These are phyloP conservation scores for Pyrrhura leucotis DNA, from an alignment of 2,797 vertebrate genomes.

Conservation along the genomic window DNA sequence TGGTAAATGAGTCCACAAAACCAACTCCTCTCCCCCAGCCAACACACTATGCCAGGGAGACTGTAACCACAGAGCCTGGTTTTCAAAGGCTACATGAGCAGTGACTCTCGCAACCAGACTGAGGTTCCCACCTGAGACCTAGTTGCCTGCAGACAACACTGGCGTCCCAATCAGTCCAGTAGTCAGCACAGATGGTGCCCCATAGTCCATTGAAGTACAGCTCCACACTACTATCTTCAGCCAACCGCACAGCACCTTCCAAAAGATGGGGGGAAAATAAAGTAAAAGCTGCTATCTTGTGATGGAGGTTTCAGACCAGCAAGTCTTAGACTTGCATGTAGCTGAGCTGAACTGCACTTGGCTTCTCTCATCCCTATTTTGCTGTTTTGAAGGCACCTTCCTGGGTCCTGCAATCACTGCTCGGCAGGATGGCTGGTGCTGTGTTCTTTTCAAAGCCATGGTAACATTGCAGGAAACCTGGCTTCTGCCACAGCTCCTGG, in stretches of 20 bases:
- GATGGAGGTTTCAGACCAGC: neutral
- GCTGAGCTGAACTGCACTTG: neutral
- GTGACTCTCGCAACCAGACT: neutral
- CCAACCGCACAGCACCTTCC: slow-evolving; percentile 81
- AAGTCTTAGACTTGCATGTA: neutral
- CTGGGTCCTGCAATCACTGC: neutral
- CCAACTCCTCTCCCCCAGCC: neutral
- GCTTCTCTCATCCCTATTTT: neutral
- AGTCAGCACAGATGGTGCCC: slow-evolving; percentile 89
- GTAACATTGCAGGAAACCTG: neutral
- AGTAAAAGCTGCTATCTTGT: neutral
- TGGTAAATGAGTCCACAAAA: neutral
- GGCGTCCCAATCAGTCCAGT: slow-evolving; percentile 89
- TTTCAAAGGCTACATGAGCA: neutral
- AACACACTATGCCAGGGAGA: neutral
- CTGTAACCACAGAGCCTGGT: neutral
- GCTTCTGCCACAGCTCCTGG: neutral
- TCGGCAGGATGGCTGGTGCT: neutral
- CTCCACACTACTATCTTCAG: slow-evolving; percentile 85
- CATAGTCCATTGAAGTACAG: slow-evolving; percentile 88
- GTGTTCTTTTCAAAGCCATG: neutral
- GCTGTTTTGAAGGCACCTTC: neutral
- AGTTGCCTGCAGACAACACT: slow-evolving; percentile 91
- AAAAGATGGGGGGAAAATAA: neutral
- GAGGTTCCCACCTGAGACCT: slow-evolving; percentile 81